Base-by-base conservation (phyloP, 2,888 invertebrate genomes). In the Latrodectus hesperus region DNA sequence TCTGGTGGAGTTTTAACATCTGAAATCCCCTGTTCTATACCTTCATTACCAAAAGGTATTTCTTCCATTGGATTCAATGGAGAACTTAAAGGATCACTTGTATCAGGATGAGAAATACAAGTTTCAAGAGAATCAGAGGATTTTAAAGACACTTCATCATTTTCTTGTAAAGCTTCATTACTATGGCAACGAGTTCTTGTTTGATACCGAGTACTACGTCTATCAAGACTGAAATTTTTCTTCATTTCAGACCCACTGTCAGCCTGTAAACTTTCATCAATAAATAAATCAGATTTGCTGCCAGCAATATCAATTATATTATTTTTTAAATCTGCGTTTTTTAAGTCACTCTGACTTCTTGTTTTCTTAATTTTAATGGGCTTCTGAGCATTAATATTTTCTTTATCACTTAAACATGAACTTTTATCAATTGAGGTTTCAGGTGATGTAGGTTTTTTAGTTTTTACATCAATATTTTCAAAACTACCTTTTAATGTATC, bases 381-480 rank as follows among this genome's bases (percentile, higher is more conserved):
- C 52, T 70, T 74, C 26, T 79, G 83, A 10, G 65, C 79, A 84
- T 73, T 82, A n/a, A 88, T 88, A 38, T 88, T 88, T 74, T 88
- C 88, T 16, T 88, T 88, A 55, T 88, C 88, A 79, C 84, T 88
- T 3, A 80, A 70, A 55, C 83, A 88, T 0, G 75, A 88, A 71
- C 79, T 83, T 49, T 88, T 88, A 49, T 88, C 79, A 49, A 64
- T 79, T 14, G 88, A 71, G 12, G 65, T 49, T 79, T 84, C 84
- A 74, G 51, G 75, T 14, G 14, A 64, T n/a, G 73, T 49, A 26
- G 38, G 74, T n/a, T 75, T 84, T 53, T 77, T 72, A n/a, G 68
- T 68, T 52, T 82, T 77, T 17, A 60, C 67, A 78, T 9, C 81
- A 4, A 53, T 22, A 71, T 81, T 81, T 64, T 87, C 87, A 26